A percentile compares a stretch with the other conserved stretches of the same genome.
These are phyloP conservation scores for Drosophila murphyi DNA, from an alignment of 1,140 invertebrate genomes.

Conservation along the genomic window DNA sequence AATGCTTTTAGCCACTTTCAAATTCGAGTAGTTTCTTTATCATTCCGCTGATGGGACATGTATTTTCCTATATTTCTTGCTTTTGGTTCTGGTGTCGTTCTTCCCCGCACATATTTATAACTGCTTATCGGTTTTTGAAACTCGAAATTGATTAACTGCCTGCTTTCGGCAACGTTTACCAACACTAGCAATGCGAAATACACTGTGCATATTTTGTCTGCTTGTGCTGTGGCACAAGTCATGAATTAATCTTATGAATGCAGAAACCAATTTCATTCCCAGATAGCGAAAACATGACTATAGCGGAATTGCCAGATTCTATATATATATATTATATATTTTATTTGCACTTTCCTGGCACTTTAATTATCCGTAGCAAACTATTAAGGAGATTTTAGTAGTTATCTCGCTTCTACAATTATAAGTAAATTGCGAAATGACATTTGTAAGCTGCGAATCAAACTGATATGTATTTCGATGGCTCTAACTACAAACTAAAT, in stretches of 20 bases:
- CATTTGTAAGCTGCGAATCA: too few relatives aligned
- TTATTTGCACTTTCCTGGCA: too few relatives aligned
- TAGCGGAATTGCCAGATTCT: too few relatives aligned
- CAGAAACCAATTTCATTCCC: background rate
- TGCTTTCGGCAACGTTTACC: slow-evolving; percentile 3
- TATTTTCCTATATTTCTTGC: slow-evolving; percentile 9
- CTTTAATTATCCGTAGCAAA: too few relatives aligned
- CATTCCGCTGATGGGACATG: slow-evolving; percentile 24
- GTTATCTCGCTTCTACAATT: too few relatives aligned
- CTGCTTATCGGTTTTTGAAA: slow-evolving; percentile 36
- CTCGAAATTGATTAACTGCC: slow-evolving; percentile 38
- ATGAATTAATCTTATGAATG: background rate
- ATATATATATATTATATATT: too few relatives aligned
- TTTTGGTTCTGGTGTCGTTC: slow-evolving; percentile 11
- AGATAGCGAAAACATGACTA: too few relatives aligned
- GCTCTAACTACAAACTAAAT: too few relatives aligned
- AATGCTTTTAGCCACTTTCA: slow-evolving; percentile 43
- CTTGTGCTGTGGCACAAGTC: background rate
- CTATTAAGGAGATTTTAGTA: too few relatives aligned
- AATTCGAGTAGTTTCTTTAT: slow-evolving; percentile 29
- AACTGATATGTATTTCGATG: too few relatives aligned
- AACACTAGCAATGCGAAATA: background rate
- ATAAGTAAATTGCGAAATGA: too few relatives aligned
- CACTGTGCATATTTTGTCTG: too few relatives aligned
- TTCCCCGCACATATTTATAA: slow-evolving; percentile 44